Evolutionary conservation across 2,113 vertebrate species (phyloP), one percentile per base, ranked within the genome.

Genomic region (Onychorhynchus coronatus): DNA sequence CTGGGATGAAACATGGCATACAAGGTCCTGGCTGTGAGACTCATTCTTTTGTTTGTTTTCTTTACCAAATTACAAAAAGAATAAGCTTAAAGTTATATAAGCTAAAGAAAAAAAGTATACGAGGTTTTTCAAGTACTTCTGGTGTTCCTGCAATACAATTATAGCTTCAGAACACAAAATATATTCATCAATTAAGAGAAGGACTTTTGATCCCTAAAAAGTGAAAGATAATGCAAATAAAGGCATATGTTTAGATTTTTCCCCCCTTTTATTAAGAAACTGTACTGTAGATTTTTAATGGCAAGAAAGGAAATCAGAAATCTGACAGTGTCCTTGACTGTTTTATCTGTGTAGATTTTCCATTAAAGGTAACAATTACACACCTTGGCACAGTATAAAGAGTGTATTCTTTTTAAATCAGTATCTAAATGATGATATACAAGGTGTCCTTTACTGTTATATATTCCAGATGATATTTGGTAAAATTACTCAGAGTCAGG

Each of bases 1-100:
- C 89, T 88, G 85, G 95, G 82, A 93, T 96, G 94, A 97, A 97
- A 97, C 91, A 95, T 71, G 68, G 89, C 93, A 89, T 46, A 75
- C 91, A 96, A 97, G 89, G 96, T 91, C 87, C 90, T 95, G 71
- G 86, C 81, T 96, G 33, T 65, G 92, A 92, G 66, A 96, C 39
- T 16, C 23, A n/a, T 18, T 71, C 85, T 91, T 71, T 70, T 35
- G 37, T 80, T 88, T 92, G 68, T 89, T 97, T 93, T 94, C 67
- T 91, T 94, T 90, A 81, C 18, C n/a, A 91, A 97, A 92, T 84
- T 89, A 61, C 30, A 63, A 88, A 87, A 75, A 77, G 16, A 87
- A 92, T 44, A 87, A 85, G 23, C 42, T 70, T 80, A 21, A 63
- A 58, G 21, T 80, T 91, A 44, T 14, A 66, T 3, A 80, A 87